Evolutionary conservation across 2,113 vertebrate genomes (phyloP).

Genomic region (Oreocharis arfaki): DNA sequence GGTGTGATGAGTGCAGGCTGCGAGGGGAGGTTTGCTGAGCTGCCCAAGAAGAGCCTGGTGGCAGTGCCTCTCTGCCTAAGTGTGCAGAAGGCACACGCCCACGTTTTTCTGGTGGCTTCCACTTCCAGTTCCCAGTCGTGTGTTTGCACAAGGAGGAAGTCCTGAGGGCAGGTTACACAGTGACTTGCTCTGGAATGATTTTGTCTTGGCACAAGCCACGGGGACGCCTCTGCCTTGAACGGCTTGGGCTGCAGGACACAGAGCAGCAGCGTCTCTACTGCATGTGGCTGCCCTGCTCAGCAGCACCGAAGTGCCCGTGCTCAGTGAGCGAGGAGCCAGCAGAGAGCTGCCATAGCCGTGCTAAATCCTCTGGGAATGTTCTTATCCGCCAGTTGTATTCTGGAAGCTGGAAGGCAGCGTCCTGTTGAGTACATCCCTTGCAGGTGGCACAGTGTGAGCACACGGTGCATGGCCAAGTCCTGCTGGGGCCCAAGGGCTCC

Average conservation of each 20-base stretch:
- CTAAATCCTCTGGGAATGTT: not conserved
- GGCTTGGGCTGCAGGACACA: not conserved
- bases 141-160: not conserved
- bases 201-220: not conserved
- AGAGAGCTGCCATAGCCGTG: not conserved
- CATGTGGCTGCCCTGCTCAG: not conserved
- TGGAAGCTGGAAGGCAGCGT: not conserved
- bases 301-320: fast-evolving
- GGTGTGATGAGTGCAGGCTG: not conserved
- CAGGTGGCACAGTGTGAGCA: not conserved
- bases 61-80: not conserved
- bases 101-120: not conserved
- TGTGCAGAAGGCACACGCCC: not conserved
- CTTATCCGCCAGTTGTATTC: not conserved
- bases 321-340: not conserved
- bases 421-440: not conserved
- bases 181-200: not conserved
- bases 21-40: not conserved
- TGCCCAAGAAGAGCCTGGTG: not conserved
- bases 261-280: not conserved
- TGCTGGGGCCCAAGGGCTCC: not conserved
- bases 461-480: fast-evolving
- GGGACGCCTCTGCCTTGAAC: not conserved
- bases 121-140: not conserved
- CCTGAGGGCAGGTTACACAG: not conserved